phyloP scores from a whole-genome alignment of 2,888 invertebrate species.

The Lissocephala sabroskyi region DNA sequence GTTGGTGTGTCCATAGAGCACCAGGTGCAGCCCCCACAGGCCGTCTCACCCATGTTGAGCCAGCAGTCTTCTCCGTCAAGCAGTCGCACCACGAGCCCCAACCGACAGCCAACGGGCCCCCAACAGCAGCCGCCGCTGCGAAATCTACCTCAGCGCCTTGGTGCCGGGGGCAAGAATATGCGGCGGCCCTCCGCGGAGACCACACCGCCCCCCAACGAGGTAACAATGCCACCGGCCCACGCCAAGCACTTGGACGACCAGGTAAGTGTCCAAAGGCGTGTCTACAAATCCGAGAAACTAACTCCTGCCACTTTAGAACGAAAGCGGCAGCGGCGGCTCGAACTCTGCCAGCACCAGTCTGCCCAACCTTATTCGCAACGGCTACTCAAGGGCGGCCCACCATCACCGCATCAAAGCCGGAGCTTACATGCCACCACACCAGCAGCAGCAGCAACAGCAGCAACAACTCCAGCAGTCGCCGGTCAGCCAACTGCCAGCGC shows the following conservation, averaged over 20 bases:
- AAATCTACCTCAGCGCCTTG: slow-evolving; percentile 60
- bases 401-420: slow-evolving; percentile 68
- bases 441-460: slow-evolving; percentile 58
- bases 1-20: slow-evolving; percentile 27
- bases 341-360: slow-evolving; percentile 61
- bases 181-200: slow-evolving; percentile 71
- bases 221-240: slow-evolving; percentile 55
- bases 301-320: slow-evolving; percentile 47
- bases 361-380: slow-evolving; percentile 70
- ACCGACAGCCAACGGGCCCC: slow-evolving; percentile 65
- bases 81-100: slow-evolving; percentile 82
- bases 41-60: slow-evolving; percentile 82
- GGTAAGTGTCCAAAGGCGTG: slow-evolving; percentile 49
- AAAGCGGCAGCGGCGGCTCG: slow-evolving; percentile 61
- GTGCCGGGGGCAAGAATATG: slow-evolving; percentile 56
- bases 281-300: background rate
- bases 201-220: slow-evolving; percentile 67
- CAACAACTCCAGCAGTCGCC: slow-evolving; percentile 57
- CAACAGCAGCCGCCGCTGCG: slow-evolving; percentile 55
- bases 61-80: slow-evolving; percentile 84
- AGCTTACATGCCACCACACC: slow-evolving; percentile 65
- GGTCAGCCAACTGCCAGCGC: slow-evolving; percentile 44
- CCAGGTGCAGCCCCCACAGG: slow-evolving; percentile 73
- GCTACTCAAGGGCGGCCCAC: slow-evolving; percentile 64
- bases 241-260: slow-evolving; percentile 65